phyloP scores from a whole-genome alignment of 2,113 vertebrate species.

The Epinephelus lanceolatus region DNA sequence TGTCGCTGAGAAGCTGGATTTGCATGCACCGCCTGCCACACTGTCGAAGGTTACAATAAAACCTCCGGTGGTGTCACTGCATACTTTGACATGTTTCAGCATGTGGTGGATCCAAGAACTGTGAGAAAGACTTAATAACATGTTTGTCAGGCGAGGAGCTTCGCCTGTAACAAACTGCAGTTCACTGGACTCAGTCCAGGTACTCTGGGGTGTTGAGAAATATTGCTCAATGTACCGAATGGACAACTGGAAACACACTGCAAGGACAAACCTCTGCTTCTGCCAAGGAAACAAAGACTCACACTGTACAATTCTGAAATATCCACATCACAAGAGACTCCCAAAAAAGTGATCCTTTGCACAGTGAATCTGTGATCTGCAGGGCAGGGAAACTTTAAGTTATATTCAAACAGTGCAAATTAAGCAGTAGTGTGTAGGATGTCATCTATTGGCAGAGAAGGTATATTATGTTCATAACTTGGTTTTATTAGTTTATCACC shows the following conservation, averaged over 20 bases:
- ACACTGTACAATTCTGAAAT: not conserved
- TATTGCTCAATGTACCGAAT: conserved; percentile 5
- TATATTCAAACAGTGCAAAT: not conserved
- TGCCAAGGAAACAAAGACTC: conserved; percentile 17
- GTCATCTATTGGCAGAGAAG: no score
- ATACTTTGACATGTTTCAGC: conserved; percentile 57
- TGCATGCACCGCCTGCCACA: not conserved
- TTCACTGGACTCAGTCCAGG: conserved; percentile 44
- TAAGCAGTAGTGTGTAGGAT: no score
- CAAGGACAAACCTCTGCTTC: conserved; percentile 16
- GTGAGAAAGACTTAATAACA: conserved; percentile 65
- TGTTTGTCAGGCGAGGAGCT: conserved; percentile 47
- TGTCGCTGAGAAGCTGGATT: conserved; percentile 39
- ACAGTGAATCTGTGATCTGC: not conserved
- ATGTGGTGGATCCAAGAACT: conserved; percentile 22
- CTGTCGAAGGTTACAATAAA: conserved; percentile 18
- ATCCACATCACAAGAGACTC: not conserved
- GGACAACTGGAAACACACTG: conserved; percentile 28
- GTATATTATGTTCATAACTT: no score
- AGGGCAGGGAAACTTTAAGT: not conserved
- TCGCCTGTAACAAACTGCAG: conserved; percentile 44
- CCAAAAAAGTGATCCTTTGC: conserved; percentile 10
- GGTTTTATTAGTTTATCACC: no score
- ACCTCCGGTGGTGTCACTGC: conserved; percentile 33
- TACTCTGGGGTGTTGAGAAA: conserved; percentile 36